phyloP scores from a whole-genome alignment of 1,140 invertebrate species.

The Micrasema minimum region DNA sequence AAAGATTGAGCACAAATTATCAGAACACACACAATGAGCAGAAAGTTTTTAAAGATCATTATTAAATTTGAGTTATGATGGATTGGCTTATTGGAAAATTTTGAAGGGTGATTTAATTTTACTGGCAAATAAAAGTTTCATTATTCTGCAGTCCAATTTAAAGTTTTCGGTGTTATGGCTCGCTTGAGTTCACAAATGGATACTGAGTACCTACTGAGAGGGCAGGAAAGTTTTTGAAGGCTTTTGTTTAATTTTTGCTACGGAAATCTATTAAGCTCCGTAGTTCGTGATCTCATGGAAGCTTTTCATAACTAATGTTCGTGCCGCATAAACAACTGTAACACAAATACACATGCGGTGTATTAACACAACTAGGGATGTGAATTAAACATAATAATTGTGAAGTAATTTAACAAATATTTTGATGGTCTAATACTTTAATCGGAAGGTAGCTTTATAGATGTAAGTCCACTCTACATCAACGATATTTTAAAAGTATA shows the following conservation, averaged over 20 bases:
- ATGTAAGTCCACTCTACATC: no score
- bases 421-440: no score
- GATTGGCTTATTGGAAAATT: no score
- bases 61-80: no score
- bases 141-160: constrained; percentile 4
- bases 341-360: no score
- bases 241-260: constrained; percentile 25
- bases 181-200: constrained; percentile 5
- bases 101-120: no score
- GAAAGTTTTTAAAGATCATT: neutral
- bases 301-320: neutral
- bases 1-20: neutral
- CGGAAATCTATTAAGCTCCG: constrained; percentile 20
- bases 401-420: no score
- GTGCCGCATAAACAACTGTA: neutral
- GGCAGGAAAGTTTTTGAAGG: constrained; percentile 6
- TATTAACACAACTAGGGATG: no score
- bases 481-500: no score
- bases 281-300: constrained; percentile 34
- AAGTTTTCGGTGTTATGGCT: neutral
- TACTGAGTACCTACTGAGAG: constrained; percentile 25
- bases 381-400: no score
- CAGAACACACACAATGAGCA: neutral
- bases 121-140: no score
- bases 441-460: no score